Evolutionary conservation across 2,113 vertebrate genomes (phyloP).

Genomic region (Trichomycterus rosablanca): DNA sequence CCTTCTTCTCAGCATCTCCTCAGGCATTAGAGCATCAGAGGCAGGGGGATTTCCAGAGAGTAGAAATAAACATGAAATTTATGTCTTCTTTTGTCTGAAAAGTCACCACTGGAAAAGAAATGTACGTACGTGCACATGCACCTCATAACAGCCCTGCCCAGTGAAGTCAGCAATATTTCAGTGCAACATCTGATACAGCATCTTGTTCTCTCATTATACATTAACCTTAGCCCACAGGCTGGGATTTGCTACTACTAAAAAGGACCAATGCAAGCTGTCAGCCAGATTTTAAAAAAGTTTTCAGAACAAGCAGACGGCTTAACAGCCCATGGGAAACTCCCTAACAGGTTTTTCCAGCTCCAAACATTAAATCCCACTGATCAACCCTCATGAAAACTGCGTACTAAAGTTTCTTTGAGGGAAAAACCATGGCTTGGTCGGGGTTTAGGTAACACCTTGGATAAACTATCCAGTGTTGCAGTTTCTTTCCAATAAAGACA

Average conservation of each 20-base stretch:
- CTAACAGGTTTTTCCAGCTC: constrained; percentile 7
- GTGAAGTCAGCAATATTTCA: not conserved
- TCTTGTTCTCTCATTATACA: constrained; percentile 25
- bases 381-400: constrained; percentile 21
- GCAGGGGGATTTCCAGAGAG: too few species aligned
- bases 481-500: constrained; percentile 1
- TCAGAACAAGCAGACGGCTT: constrained; percentile 33
- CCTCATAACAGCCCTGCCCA: too few species aligned
- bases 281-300: constrained; percentile 5
- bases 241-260: constrained; percentile 2
- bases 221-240: constrained; percentile 22
- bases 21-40: too few species aligned
- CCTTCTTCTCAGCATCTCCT: too few species aligned
- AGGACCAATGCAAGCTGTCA: constrained; percentile 4
- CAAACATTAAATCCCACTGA: constrained; percentile 25
- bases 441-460: constrained; percentile 4
- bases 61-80: too few species aligned
- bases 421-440: constrained; percentile 2
- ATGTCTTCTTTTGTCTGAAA: too few species aligned
- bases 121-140: too few species aligned
- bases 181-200: constrained; percentile 3
- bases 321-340: constrained; percentile 17
- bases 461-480: constrained; percentile 3
- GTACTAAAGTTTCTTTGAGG: constrained; percentile 1
- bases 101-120: too few species aligned